A percentile compares a stretch with the other conserved stretches of the same genome.
Evolutionary conservation across 2,888 invertebrate genomes (phyloP).

Genomic region (Hoplodrina ambigua): DNA sequence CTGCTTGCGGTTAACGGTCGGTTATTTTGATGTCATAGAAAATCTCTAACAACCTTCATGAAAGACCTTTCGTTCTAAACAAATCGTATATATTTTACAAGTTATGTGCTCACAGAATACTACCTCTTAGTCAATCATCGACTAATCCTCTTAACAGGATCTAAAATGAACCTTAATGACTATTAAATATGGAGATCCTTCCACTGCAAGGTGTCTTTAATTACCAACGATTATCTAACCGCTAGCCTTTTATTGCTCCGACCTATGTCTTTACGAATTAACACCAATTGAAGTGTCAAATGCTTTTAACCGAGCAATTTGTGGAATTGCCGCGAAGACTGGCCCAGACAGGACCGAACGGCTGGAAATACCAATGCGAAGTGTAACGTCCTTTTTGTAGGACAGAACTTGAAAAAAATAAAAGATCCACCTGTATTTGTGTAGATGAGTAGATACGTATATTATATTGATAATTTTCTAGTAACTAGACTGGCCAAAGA

Average conservation of each 20-base stretch:
- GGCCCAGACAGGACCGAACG: conserved; percentile 26
- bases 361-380: conserved; percentile 31
- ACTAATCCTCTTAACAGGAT: conserved; percentile 5
- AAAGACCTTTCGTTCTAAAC: no score
- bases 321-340: conserved; percentile 49
- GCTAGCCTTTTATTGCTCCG: conserved; percentile 67
- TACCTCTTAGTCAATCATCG: background rate
- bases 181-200: conserved; percentile 34
- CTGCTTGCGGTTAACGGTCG: no score
- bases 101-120: background rate
- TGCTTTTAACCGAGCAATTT: conserved; percentile 71
- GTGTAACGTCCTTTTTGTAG: conserved; percentile 24
- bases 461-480: no score
- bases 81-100: background rate
- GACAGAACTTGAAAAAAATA: background rate
- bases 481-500: no score
- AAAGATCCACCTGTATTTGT: background rate
- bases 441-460: background rate
- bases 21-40: no score
- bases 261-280: conserved; percentile 73
- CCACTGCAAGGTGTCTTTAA: conserved; percentile 57
- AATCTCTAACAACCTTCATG: no score
- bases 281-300: conserved; percentile 82
- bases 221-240: conserved; percentile 63
- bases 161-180: conserved; percentile 22